phyloP scores from a whole-genome alignment of 2,888 invertebrate genomes.

The Hypercompe scribonia region DNA sequence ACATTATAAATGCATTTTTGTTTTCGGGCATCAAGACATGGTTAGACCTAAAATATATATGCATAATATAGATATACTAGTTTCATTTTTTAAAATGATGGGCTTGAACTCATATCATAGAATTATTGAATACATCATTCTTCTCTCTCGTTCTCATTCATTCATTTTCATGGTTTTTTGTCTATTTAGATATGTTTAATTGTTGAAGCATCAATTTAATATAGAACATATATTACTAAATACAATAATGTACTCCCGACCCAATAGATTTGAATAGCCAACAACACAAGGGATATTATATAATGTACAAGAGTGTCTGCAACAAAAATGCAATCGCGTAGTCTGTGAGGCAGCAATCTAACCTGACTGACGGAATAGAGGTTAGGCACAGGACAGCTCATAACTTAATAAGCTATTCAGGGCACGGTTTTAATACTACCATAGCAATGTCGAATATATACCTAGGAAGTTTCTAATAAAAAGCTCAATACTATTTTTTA shows the following conservation, averaged over 20 bases:
- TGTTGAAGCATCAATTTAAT: no score
- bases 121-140: no score
- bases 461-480: neutral
- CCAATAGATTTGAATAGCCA: neutral
- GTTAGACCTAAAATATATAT: no score
- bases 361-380: neutral
- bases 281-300: neutral
- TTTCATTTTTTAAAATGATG: no score
- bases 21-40: no score
- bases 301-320: neutral
- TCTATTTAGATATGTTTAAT: no score
- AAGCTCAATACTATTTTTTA: neutral
- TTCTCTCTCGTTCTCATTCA: no score
- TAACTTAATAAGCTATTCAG: neutral
- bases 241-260: neutral
- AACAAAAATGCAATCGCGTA: neutral
- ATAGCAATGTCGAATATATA: neutral
- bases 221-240: no score
- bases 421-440: neutral
- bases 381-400: neutral
- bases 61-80: no score
- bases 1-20: no score
- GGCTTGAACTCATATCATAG: no score
- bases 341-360: neutral
- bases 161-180: no score